Conservation (phyloP, 2,113 vertebrate genomes). For the Eretmochelys imbricata region DNA sequence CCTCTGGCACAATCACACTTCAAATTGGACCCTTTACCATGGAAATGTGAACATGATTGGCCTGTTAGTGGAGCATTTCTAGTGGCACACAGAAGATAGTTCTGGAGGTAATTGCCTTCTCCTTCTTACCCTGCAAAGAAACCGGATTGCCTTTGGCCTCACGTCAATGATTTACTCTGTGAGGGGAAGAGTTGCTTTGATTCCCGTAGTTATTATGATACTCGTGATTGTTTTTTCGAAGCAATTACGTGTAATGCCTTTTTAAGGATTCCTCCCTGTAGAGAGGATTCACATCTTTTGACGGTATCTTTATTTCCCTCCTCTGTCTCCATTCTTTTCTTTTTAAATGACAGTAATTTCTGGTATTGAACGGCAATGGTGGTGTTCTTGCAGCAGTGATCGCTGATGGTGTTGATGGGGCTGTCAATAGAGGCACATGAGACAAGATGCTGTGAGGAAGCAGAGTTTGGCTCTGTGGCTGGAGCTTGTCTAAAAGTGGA, state of each 20-base stretch:
- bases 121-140: not conserved
- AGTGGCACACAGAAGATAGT: fast-evolving
- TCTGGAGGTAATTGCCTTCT: not conserved
- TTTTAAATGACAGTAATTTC: not conserved
- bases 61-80: not conserved
- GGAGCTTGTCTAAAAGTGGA: not conserved
- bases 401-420: not conserved
- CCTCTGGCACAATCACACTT: not conserved
- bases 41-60: not conserved
- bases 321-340: not conserved
- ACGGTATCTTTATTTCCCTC: not conserved
- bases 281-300: not conserved
- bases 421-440: fast-evolving
- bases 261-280: not conserved
- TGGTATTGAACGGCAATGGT: not conserved
- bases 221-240: not conserved
- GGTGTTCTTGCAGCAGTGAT: not conserved
- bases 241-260: not conserved
- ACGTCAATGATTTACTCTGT: not conserved
- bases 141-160: not conserved
- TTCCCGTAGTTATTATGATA: not conserved
- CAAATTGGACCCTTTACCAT: not conserved
- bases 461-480: not conserved
- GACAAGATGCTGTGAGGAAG: not conserved
- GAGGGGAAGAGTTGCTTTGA: not conserved